phyloP scores from a whole-genome alignment of 2,113 vertebrate genomes.

The Festucalex cinctus region DNA sequence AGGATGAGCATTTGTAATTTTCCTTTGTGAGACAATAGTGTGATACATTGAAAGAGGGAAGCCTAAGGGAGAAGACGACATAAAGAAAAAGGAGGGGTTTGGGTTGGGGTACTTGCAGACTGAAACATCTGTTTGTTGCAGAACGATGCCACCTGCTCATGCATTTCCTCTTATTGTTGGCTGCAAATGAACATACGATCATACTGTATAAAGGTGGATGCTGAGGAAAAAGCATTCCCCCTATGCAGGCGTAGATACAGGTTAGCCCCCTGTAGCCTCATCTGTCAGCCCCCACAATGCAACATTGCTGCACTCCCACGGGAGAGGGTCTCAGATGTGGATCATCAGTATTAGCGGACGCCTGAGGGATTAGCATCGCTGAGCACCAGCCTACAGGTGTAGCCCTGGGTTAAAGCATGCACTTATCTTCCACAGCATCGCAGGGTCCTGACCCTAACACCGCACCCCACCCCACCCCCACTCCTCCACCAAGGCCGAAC shows the following conservation, averaged over 20 bases:
- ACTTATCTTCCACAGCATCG: conserved; percentile 67
- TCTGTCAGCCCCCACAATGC: conserved; percentile 49
- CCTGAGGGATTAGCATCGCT: conserved; percentile 73
- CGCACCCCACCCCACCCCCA: conserved; percentile 11
- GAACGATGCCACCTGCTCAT: conserved; percentile 64
- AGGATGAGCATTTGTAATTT: conserved; percentile 42
- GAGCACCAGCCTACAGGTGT: conserved; percentile 77
- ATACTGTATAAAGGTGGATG: conserved; percentile 41
- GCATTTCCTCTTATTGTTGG: conserved; percentile 55
- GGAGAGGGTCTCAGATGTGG: conserved; percentile 78
- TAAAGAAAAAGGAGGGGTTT: not conserved
- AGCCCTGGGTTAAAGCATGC: conserved; percentile 75
- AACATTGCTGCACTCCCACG: conserved; percentile 46
- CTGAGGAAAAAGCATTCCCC: conserved; percentile 50
- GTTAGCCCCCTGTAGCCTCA: conserved; percentile 59
- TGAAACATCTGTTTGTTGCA: conserved; percentile 56
- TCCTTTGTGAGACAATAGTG: conserved; percentile 40
- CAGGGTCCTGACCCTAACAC: conserved; percentile 48
- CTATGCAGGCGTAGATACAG: conserved; percentile 37
- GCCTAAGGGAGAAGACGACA: conserved; percentile 30
- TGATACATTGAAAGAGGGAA: conserved; percentile 33
- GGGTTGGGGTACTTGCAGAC: conserved; percentile 38
- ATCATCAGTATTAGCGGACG: conserved; percentile 73
- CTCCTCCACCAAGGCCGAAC: conserved; percentile 16
- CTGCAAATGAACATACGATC: conserved; percentile 41